Conservation (phyloP, 1,140 invertebrate genomes). For the Drosophila sp. region DNA sequence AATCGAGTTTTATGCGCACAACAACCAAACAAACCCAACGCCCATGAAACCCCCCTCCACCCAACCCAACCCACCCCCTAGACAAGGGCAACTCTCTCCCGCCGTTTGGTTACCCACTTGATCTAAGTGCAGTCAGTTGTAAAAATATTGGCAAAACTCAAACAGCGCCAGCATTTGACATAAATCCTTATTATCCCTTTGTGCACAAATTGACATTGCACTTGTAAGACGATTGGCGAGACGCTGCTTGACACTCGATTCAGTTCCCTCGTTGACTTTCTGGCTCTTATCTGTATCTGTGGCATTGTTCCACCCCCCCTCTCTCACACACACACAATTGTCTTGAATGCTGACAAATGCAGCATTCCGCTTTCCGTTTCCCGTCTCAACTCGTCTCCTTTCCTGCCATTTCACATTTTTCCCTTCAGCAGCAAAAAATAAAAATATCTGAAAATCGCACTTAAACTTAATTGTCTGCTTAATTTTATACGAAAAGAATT, state of each 20-base stretch:
- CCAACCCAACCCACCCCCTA: slow-evolving; percentile 11
- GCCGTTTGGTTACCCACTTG: slow-evolving; percentile 55
- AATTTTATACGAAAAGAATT: not conserved
- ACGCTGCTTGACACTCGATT: slow-evolving; percentile 40
- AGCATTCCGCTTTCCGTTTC: slow-evolving; percentile 9
- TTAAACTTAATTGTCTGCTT: slow-evolving; percentile 8
- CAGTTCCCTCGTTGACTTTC: slow-evolving; percentile 17
- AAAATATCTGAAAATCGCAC: not conserved
- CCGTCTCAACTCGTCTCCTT: not conserved
- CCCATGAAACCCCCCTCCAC: too few species aligned
- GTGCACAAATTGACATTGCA: slow-evolving; percentile 76
- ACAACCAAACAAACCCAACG: too few species aligned
- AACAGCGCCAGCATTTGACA: slow-evolving; percentile 72
- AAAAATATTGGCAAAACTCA: slow-evolving; percentile 73
- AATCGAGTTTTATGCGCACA: not conserved
- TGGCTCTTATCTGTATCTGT: slow-evolving; percentile 38
- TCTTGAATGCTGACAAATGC: slow-evolving; percentile 22
- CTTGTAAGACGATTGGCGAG: slow-evolving; percentile 72
- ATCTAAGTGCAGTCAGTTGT: slow-evolving; percentile 64
- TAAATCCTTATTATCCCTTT: slow-evolving; percentile 76
- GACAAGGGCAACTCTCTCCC: slow-evolving; percentile 28
- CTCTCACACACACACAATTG: slow-evolving; percentile 24
- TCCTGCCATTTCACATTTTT: not conserved
- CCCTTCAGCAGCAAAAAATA: not conserved
- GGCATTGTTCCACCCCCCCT: slow-evolving; percentile 46